phyloP scores from a whole-genome alignment of 2,888 invertebrate genomes.

The Incurvaria masculella region DNA sequence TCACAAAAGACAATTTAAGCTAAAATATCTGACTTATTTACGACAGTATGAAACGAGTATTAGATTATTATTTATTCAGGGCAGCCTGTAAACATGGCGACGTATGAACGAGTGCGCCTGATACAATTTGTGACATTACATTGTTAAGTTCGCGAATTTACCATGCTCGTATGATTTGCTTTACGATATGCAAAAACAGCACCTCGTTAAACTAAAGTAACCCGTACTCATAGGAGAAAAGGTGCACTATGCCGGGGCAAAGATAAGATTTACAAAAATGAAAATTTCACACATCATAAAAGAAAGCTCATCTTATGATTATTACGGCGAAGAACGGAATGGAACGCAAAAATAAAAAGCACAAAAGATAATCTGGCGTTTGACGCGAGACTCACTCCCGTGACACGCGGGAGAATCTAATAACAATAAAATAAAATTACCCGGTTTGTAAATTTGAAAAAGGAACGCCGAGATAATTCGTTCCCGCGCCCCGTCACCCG shows the following conservation, averaged over 20 bases:
- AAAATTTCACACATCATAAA: conserved; percentile 56
- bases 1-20: background rate
- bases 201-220: conserved; percentile 20
- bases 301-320: conserved; percentile 55
- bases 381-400: conserved; percentile 35
- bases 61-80: background rate
- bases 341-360: background rate
- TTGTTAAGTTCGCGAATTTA: background rate
- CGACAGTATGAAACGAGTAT: background rate
- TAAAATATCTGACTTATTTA: background rate
- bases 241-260: conserved; percentile 20
- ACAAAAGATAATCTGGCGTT: conserved; percentile 17
- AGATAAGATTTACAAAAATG: conserved; percentile 37
- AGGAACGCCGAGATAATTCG: conserved; percentile 46
- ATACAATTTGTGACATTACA: background rate
- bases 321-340: conserved; percentile 47
- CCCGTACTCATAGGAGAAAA: conserved; percentile 24
- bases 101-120: background rate
- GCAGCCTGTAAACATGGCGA: background rate
- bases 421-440: conserved; percentile 59
- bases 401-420: conserved; percentile 50
- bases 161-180: background rate
- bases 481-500: conserved; percentile 46
- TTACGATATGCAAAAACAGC: background rate
- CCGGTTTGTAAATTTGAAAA: conserved; percentile 50